Evolutionary conservation across 2,797 vertebrate genomes (phyloP).

Genomic region (Tachyglossus aculeatus): DNA sequence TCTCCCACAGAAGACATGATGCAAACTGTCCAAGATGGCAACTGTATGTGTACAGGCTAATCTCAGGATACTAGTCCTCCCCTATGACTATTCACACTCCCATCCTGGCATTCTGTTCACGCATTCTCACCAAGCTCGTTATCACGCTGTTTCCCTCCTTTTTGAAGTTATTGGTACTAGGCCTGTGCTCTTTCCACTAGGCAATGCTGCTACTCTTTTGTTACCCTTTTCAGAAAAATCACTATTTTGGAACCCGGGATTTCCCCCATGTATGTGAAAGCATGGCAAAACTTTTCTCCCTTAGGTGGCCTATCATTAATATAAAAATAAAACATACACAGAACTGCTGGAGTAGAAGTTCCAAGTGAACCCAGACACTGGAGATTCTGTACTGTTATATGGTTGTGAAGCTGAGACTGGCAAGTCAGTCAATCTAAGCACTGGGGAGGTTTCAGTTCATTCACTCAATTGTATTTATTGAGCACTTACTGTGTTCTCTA

Average conservation of each 20-base stretch:
- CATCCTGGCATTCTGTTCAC: too few species aligned
- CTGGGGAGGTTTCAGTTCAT: not conserved
- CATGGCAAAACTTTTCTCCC: not conserved
- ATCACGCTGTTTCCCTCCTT: too few species aligned
- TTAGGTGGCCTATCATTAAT: not conserved
- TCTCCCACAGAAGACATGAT: too few species aligned
- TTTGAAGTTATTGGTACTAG: too few species aligned
- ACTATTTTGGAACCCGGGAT: not conserved
- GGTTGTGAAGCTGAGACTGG: not conserved
- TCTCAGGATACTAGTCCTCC: too few species aligned
- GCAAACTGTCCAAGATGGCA: too few species aligned
- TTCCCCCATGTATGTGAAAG: not conserved
- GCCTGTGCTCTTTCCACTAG: too few species aligned
- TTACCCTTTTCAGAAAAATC: constrained; percentile 4
- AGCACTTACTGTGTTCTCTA: not conserved
- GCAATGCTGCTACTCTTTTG: not conserved
- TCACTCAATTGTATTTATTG: not conserved
- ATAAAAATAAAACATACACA: not conserved
- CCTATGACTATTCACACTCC: too few species aligned
- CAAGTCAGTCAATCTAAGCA: not conserved
- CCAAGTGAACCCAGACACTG: not conserved
- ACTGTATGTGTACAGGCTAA: too few species aligned
- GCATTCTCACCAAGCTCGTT: too few species aligned
- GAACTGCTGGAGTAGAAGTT: not conserved
- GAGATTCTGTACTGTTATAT: not conserved